phyloP scores from a whole-genome alignment of 1,140 invertebrate genomes.

The Aphelenchoides besseyi region DNA sequence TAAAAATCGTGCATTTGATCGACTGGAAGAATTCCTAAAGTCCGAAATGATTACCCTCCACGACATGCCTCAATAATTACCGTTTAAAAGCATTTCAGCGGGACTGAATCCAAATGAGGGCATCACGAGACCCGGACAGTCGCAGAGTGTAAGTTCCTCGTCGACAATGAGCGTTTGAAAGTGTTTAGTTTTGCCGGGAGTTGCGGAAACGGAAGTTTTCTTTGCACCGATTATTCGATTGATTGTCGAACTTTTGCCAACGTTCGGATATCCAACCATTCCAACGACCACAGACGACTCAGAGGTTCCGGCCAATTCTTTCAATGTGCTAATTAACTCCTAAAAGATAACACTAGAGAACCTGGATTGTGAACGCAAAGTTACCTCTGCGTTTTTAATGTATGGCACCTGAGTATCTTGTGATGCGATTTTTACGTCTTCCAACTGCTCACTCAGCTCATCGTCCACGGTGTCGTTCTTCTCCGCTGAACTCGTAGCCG shows the following conservation, averaged over 20 bases:
- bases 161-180: conserved; percentile 68
- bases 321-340: conserved; percentile 46
- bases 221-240: conserved; percentile 85
- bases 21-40: conserved; percentile 79
- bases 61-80: conserved; percentile 36
- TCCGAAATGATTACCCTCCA: neutral
- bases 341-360: conserved; percentile 22
- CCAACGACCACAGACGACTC: conserved; percentile 72
- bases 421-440: conserved; percentile 26
- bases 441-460: conserved; percentile 56
- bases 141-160: conserved; percentile 75
- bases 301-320: conserved; percentile 24
- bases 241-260: conserved; percentile 97
- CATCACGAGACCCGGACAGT: conserved; percentile 96
- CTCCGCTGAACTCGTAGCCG: conserved; percentile 13
- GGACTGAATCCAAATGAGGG: conserved; percentile 88
- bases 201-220: conserved; percentile 90
- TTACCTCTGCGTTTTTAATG: conserved; percentile 18
- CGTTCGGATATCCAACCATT: conserved; percentile 94
- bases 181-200: conserved; percentile 93
- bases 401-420: conserved; percentile 49
- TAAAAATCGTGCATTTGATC: conserved; percentile 86
- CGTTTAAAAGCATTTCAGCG: conserved; percentile 88
- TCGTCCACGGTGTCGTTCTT: conserved; percentile 64
- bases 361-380: neutral